Evolutionary conservation across 2,888 invertebrate species (phyloP).

Genomic region (Polymixis flavicincta): DNA sequence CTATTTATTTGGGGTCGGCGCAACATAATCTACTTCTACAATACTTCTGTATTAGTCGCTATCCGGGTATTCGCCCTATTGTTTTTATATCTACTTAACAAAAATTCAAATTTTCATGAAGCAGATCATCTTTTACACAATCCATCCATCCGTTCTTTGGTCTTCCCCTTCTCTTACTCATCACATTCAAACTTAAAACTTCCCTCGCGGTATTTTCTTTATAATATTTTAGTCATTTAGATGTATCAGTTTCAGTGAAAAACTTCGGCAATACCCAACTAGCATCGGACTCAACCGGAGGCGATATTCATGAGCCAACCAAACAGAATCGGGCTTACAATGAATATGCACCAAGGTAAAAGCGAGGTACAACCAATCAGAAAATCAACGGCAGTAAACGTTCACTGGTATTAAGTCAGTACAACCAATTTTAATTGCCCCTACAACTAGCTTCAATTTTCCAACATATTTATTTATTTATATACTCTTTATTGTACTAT

Average conservation of each 20-base stretch:
- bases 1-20: not conserved
- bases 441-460: too few species aligned
- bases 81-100: not conserved
- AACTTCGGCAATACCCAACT: not conserved
- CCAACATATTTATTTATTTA: too few species aligned
- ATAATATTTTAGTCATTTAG: not conserved
- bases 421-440: not conserved
- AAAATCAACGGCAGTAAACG: not conserved
- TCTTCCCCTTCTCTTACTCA: not conserved
- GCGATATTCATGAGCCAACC: conserved; percentile 21
- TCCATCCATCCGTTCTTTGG: not conserved
- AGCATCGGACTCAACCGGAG: not conserved
- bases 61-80: not conserved
- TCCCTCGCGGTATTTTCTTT: not conserved
- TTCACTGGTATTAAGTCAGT: not conserved
- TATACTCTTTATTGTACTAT: too few species aligned
- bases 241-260: not conserved
- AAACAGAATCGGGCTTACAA: conserved; percentile 7
- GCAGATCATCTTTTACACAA: not conserved
- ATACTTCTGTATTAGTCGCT: not conserved
- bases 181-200: not conserved
- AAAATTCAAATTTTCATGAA: too few species aligned
- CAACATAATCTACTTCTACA: not conserved
- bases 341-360: conserved; percentile 22
- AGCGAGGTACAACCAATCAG: not conserved